Conservation (phyloP, 2,797 vertebrate genomes). For the Cuniculus paca region DNA sequence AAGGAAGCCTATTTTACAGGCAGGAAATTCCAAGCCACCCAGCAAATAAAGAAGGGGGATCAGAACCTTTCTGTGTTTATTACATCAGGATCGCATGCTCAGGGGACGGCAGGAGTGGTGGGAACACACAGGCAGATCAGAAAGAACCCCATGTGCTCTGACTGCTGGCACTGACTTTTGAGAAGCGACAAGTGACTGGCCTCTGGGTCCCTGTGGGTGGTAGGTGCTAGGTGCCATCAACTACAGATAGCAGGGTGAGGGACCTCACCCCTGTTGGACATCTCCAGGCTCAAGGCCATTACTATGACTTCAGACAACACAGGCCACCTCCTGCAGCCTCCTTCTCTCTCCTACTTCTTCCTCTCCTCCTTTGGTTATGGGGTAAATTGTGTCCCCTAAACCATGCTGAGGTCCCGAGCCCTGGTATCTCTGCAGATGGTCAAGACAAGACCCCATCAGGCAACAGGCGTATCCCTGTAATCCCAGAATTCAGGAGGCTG, state of each 20-base stretch:
- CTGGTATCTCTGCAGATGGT: neutral
- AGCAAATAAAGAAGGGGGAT: neutral
- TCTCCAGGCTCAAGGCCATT: neutral
- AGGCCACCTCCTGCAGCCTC: neutral
- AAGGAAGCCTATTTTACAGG: neutral
- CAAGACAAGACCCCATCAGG: neutral
- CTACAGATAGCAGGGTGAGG: neutral
- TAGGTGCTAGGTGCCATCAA: neutral
- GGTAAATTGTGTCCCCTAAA: neutral
- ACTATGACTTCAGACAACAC: neutral
- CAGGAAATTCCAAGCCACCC: neutral
- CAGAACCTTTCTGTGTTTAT: neutral
- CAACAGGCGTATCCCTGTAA: neutral
- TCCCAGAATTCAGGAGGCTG: neutral
- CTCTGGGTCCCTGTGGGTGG: rapidly evolving
- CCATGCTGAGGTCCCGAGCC: no score
- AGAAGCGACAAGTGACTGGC: neutral
- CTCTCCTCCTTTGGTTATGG: neutral
- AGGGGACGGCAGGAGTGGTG: neutral
- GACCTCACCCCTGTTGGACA: neutral
- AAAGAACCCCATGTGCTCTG: neutral
- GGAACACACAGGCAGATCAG: neutral
- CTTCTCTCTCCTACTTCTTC: neutral
- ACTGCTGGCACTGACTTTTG: neutral
- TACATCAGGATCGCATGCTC: neutral